Base-by-base conservation (phyloP, 2,113 vertebrate genomes). In the Hippocampus mohnikei region DNA sequence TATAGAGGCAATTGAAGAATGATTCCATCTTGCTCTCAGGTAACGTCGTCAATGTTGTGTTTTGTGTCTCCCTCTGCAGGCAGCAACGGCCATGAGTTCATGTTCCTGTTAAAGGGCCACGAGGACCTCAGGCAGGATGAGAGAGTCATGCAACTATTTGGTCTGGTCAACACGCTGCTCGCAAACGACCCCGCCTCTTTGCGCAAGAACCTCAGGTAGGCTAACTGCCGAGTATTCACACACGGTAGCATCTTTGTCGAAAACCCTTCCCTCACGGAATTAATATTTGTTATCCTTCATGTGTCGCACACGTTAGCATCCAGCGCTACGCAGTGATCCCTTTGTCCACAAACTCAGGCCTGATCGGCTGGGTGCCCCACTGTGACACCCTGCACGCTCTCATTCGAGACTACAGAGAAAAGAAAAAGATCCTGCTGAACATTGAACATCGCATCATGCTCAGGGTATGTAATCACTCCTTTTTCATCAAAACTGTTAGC, bases 401-500 rank as follows among this genome's bases (percentile, higher is more conserved):
- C 75, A 99, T 99, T 90, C 91, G 97, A 77, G 97, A 99, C 92
- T 99, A 99, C 86, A 78, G 97, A 0, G 97, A 99, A 90, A 99
- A 99, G 89, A 99, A 99, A 63, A 99, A 99, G 93, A 99, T 99
- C 74, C 89, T 99, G 44, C 94, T 99, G 80, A 99, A 99, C 87
- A 99, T 99, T 0, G 97, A 99, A 61, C 97, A 99, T 65, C 97
- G 97, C 88, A 99, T 99, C 86, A 99, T 99, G 97, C 90, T 99
- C 15, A 89, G 97, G 93, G 97, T 99, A 72, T 84, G 85, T 41
- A 68, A 41, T 29, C 59, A 52, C n/a, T 33, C n/a, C n/a, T 13
- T 12, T 27, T 29, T 58, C 37, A 9, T 41, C 9, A 63, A 20
- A 13, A n/a, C 37, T 13, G 37, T 25, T 15, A 5, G 33, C 9